These are phyloP conservation scores for Xerus rutilus DNA, from an alignment of 2,797 vertebrate species.

Conservation along the genomic window DNA sequence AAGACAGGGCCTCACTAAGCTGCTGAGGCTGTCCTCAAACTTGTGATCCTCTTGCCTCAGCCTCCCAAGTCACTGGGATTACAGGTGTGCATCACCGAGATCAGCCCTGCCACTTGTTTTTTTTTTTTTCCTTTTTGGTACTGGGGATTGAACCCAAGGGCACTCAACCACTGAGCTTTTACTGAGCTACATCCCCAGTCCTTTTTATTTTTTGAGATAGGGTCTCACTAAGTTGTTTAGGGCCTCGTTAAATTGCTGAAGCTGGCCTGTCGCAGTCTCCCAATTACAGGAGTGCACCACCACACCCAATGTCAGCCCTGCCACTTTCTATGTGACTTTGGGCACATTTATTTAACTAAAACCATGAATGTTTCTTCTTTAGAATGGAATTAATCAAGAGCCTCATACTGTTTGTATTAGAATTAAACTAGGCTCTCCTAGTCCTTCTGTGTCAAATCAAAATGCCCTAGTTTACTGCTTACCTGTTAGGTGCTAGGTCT, in stretches of 20 bases:
- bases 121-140: too few species aligned
- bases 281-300: neutral
- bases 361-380: neutral
- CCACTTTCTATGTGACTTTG: neutral
- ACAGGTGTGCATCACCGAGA: too few species aligned
- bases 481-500: neutral
- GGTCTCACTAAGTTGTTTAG: too few species aligned
- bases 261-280: neutral
- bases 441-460: neutral
- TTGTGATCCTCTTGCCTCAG: too few species aligned
- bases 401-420: neutral
- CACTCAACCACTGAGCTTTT: too few species aligned
- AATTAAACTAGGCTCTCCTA: neutral
- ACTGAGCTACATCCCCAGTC: too few species aligned
- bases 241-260: neutral
- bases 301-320: neutral
- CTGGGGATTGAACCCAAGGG: too few species aligned
- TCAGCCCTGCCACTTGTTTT: too few species aligned
- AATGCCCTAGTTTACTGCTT: neutral
- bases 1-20: neutral
- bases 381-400: neutral
- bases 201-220: neutral
- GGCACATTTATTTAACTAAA: neutral
- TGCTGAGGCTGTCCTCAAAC: too few species aligned
- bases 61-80: too few species aligned